Evolutionary conservation across 2,888 invertebrate genomes (phyloP).

Genomic region (Sussaba pulchella): DNA sequence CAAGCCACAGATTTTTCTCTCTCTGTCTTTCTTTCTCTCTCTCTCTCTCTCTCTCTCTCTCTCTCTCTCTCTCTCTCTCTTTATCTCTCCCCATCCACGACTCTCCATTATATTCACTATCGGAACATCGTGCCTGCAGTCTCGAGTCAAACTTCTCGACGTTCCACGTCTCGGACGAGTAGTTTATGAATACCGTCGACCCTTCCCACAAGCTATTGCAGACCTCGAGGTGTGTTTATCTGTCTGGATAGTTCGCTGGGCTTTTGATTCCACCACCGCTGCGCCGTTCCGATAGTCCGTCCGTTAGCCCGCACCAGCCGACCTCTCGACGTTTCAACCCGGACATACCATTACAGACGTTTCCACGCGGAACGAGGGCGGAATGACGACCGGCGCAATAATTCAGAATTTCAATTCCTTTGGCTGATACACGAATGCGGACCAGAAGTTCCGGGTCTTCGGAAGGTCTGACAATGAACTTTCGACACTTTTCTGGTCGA

Average conservation of each 20-base stretch:
- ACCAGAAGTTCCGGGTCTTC: not conserved
- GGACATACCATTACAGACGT: not conserved
- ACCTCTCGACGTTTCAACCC: constrained; percentile 1
- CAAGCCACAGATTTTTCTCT: no score
- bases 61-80: constrained; percentile 48
- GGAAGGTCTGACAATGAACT: not conserved
- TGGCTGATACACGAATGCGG: constrained; percentile 65
- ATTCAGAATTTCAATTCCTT: constrained; percentile 73
- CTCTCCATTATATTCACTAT: constrained; percentile 71
- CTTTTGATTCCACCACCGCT: constrained; percentile 21
- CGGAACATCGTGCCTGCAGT: constrained; percentile 70
- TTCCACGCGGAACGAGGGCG: not conserved
- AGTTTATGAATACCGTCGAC: constrained; percentile 77
- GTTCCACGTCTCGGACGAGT: constrained; percentile 71
- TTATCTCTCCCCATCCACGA: constrained; percentile 27
- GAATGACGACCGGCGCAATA: constrained; percentile 65
- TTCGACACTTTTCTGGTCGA: not conserved
- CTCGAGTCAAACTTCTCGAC: constrained; percentile 74
- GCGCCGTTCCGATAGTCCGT: constrained; percentile 11
- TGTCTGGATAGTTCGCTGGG: constrained; percentile 41
- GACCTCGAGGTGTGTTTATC: constrained; percentile 69
- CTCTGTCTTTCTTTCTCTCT: constrained; percentile 56
- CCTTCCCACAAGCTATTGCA: constrained; percentile 58
- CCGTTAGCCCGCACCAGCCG: not conserved
- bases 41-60: constrained; percentile 26